phyloP scores from a whole-genome alignment of 2,797 vertebrate genomes.

The Eulemur coronatus region DNA sequence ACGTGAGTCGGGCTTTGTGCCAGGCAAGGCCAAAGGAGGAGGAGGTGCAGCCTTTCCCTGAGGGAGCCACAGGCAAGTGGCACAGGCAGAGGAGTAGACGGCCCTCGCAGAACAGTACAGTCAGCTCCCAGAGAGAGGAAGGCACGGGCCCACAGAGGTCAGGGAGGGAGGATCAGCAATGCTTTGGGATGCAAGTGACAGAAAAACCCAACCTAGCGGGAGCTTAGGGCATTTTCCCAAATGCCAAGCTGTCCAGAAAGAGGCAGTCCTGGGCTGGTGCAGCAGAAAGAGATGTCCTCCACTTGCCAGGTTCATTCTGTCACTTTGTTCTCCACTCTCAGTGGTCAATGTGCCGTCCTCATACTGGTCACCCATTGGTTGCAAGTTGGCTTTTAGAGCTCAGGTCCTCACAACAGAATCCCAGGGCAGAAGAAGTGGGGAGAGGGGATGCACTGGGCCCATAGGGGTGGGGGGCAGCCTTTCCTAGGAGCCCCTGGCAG shows the following conservation, averaged over 20 bases:
- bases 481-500: not conserved
- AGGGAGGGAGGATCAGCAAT: not conserved
- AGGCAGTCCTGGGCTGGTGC: not conserved
- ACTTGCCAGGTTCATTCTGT: not conserved
- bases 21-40: not conserved
- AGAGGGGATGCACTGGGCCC: not conserved
- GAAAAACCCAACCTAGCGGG: not conserved
- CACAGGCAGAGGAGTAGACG: not conserved
- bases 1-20: not conserved
- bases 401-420: not conserved
- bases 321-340: not conserved
- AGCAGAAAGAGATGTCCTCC: not conserved
- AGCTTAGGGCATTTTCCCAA: not conserved
- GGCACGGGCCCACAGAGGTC: rapidly evolving
- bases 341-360: not conserved
- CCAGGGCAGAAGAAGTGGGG: not conserved
- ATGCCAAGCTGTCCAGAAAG: not conserved
- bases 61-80: not conserved
- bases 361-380: not conserved
- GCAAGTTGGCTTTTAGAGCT: not conserved
- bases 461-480: rapidly evolving
- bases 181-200: not conserved
- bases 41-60: not conserved
- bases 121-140: not conserved
- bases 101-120: rapidly evolving